Evolutionary conservation across 2,797 vertebrate species (phyloP), one percentile per base, ranked within the genome.

Genomic region (Lutjanus argentimaculatus): DNA sequence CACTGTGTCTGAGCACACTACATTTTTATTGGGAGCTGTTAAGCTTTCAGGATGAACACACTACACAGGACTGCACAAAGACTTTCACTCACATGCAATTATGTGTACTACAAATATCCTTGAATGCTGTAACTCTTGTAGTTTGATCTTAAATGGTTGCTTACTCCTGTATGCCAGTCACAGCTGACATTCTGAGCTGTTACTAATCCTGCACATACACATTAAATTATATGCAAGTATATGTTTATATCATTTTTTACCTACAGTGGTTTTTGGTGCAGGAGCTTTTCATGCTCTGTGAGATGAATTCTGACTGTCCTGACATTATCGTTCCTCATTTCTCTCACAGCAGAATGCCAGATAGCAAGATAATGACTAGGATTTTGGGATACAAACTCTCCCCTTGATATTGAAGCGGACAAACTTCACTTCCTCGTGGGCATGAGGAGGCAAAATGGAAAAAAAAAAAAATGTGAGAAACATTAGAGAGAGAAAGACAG

Each of bases 401-500:
- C 0, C 2, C n/a, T 4, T 57, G 56, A 84, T 85, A 59, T 36
- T 72, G 25, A 77, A 61, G 14, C n/a, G 4, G 45, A 72, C 80
- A 82, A 75, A 86, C n/a, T n/a, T 67, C 45, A 77, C 12, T 16
- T 59, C 58, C 78, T 80, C 1, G 2, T 43, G 59, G 80, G 68
- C 57, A 72, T n/a, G 45, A 80, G 43, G 46, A 15, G 13, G 51
- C 2, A 49, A 52, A 79, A 65, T 1, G 1, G 1, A 46, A 30
- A n/a, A 71, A 25, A 25, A 25, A 56, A 67, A 53, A 1, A 19
- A 71, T 3, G 67, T 70, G 72, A 77, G 49, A 78, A 67, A 86
- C 19, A 68, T 61, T 62, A 58, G 53, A 75, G 59, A 79, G 65
- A 72, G 58, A 57, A 42, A 73, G 43, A 51, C 11, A 57, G 69